Evolutionary conservation across 1,140 invertebrate genomes (phyloP).

Genomic region (Eufriesea mexicana): DNA sequence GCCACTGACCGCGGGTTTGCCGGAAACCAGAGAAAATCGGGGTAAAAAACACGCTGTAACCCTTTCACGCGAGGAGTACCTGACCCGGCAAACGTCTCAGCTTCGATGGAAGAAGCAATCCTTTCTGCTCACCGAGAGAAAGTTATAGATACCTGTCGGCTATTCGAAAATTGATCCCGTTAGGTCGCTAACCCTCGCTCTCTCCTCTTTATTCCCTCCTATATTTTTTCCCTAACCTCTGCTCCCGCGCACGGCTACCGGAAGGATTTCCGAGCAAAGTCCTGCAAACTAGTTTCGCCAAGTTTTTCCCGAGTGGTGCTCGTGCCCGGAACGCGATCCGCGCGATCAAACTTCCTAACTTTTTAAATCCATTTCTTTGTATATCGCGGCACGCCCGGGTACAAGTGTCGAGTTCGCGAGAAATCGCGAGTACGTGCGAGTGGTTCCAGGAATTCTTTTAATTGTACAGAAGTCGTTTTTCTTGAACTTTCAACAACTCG

Average conservation of each 20-base stretch:
- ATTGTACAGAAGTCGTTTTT: not conserved
- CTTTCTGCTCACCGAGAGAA: constrained; percentile 27
- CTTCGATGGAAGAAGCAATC: constrained; percentile 12
- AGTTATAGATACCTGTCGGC: constrained; percentile 53
- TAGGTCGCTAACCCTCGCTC: constrained; percentile 67
- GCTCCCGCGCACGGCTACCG: not conserved
- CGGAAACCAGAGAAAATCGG: constrained; percentile 71
- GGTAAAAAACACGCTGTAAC: constrained; percentile 49
- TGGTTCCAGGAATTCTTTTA: not conserved
- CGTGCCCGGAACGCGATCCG: constrained; percentile 5
- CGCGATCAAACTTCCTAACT: constrained; percentile 41
- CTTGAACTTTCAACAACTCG: not conserved
- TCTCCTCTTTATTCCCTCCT: constrained; percentile 33
- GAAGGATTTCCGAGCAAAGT: constrained; percentile 39
- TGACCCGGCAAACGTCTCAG: not conserved
- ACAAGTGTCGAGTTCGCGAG: constrained; percentile 20
- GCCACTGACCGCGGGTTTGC: constrained; percentile 35
- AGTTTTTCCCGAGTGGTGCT: constrained; percentile 22
- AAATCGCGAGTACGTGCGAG: not conserved
- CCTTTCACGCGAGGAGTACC: constrained; percentile 49
- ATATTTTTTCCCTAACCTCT: not conserved
- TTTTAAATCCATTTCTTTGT: constrained; percentile 41
- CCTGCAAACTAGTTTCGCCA: constrained; percentile 29
- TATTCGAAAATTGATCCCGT: constrained; percentile 72
- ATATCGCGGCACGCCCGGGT: not conserved